Evolutionary conservation across 2,113 vertebrate species (phyloP), one percentile per base, ranked within the genome.

Genomic region (Cervus canadensis): DNA sequence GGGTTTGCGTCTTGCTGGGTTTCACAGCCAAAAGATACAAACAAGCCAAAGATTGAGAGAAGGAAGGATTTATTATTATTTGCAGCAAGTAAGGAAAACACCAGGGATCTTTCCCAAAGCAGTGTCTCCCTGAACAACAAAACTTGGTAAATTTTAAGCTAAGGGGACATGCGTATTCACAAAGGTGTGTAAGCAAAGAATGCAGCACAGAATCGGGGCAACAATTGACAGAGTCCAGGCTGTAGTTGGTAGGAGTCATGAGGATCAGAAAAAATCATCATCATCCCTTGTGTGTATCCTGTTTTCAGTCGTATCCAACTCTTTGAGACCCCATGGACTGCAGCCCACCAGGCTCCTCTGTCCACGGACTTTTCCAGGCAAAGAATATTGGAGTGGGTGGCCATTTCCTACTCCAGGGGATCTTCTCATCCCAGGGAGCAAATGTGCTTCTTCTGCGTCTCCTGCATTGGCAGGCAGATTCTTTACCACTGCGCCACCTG

Each of bases 31-130:
- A 84, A 84, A 56, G 52, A 56, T 8, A 84, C 52, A 36, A 26
- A 33, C 19, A 56, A 36, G 52, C 52, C 52, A 26, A 36, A 25
- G 33, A 84, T 2, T 56, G 52, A n/a, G 52, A 56, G 81, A 26
- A 56, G 30, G 30, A 81, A 50, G 50, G 6, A 54, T 83, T 54
- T 54, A 52, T 82, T 82, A 81, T 13, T 50, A n/a, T 12, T 36
- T 83, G 79, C 50, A 83, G 79, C 21, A n/a, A 54, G 79, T 25
- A 54, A 83, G 48, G 30, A 50, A 12, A 82, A 25, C 50, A 54
- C 50, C 0, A 0, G 33, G 33, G 50, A 54, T 54, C 50, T 54
- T 54, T 83, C 79, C 50, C 50, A 83, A 54, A 83, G 50, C 33
- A n/a, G 50, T 1, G 1, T 83, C 3, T 36, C 50, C 30, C 19